Evolutionary conservation across 1,140 invertebrate genomes (phyloP), one percentile per base, ranked within the genome.

Genomic region (Pomacea maculata): DNA sequence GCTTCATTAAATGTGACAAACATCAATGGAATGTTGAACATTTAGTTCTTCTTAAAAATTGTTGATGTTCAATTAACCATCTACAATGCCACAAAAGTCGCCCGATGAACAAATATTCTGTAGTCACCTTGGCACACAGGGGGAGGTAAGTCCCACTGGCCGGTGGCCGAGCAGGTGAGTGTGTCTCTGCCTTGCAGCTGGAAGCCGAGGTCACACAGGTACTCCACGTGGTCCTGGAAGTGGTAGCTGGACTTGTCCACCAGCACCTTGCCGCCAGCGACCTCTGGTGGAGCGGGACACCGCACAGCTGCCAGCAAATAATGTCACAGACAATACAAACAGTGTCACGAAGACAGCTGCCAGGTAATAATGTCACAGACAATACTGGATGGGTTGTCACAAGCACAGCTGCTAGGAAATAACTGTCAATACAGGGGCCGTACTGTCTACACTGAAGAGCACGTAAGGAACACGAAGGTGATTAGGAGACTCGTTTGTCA

Each of bases 171-270:
- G 67, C 77, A 78, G 65, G 65, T 45, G 63, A 78, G 77, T 29
- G 70, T 45, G 54, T 64, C 11, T 21, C 12, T 54, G 14, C 77
- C 77, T 45, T 54, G 67, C 45, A 78, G 52, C 54, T 70, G 45
- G 29, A 54, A 82, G 55, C 81, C 81, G 19, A 82, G 81, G 1
- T 68, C 19, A 45, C 81, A 82, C 15, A 19, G 29, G 74, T 76
- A 82, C 64, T 70, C 72, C 61, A 82, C 68, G 21, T n/a, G 52
- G 74, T 79, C 81, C 3, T 79, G 45, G 45, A 29, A 82, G 54
- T 76, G 74, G 61, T 64, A 82, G 34, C 73, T 71, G 45, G 25
- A 12, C 15, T 68, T 75, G 15, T 63, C 45, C 12, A 57, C 54
- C 73, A 82, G 45, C 57, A 63, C 9, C 17, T 70, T 25, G 6